phyloP scores from a whole-genome alignment of 2,113 vertebrate genomes.

The Propithecus coquereli region DNA sequence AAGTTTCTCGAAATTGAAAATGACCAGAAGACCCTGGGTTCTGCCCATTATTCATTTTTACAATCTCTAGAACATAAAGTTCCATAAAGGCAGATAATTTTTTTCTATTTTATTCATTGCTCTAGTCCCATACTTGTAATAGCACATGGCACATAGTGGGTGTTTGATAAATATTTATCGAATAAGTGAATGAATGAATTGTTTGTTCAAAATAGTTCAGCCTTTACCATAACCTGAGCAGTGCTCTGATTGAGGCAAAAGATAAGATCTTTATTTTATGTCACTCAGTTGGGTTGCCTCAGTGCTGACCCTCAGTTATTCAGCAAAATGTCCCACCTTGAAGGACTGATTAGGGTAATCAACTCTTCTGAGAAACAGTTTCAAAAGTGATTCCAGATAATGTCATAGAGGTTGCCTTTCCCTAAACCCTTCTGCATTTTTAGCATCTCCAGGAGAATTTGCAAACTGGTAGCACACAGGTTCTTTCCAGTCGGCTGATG shows the following conservation, averaged over 20 bases:
- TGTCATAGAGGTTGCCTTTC: background rate
- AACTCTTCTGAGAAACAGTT: background rate
- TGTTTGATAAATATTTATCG: background rate
- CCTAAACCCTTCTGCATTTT: background rate
- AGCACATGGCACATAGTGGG: background rate
- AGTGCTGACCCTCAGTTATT: background rate
- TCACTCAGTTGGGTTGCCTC: background rate
- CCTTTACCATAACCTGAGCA: background rate
- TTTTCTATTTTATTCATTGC: background rate
- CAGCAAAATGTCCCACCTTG: background rate
- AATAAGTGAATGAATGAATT: background rate
- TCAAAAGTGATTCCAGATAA: background rate
- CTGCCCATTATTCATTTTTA: background rate
- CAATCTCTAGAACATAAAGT: background rate
- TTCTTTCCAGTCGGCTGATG: background rate
- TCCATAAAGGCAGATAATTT: background rate
- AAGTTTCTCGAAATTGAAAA: background rate
- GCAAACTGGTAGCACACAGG: background rate
- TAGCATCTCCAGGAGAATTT: background rate
- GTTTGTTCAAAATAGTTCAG: background rate
- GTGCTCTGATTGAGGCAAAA: background rate
- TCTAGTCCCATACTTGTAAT: background rate
- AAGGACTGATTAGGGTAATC: background rate
- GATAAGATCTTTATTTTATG: background rate
- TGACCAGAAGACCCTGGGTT: background rate